A percentile compares a stretch with the other conserved stretches of the same genome.
Conservation (phyloP, 2,113 vertebrate genomes). For the Stegastes partitus region DNA sequence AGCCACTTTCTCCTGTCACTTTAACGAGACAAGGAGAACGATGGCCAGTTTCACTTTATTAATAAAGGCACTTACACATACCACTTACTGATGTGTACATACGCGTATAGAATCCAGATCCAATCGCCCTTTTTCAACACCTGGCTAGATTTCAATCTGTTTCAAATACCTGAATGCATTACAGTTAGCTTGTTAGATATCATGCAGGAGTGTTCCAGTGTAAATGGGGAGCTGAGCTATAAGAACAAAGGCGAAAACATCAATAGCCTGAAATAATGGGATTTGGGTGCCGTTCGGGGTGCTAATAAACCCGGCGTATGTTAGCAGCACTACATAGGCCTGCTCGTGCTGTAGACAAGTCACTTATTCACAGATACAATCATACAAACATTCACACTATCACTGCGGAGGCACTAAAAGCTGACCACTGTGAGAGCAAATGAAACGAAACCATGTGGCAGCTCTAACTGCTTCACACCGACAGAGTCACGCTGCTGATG, state of each 20-base stretch:
- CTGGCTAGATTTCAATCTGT: not conserved
- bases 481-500: slow-evolving; percentile 28
- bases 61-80: not conserved
- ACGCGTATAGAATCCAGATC: not conserved
- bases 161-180: not conserved
- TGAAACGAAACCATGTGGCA: slow-evolving; percentile 21
- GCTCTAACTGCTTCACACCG: slow-evolving; percentile 29
- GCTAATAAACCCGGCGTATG: not conserved
- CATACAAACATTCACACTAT: not conserved
- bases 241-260: not conserved
- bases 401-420: slow-evolving; percentile 8
- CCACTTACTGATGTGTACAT: not conserved
- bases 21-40: not conserved
- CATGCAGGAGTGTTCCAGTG: too few species aligned
- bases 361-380: slow-evolving; percentile 18
- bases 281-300: not conserved
- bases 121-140: not conserved
- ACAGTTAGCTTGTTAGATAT: not conserved
- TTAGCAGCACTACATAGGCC: not conserved
- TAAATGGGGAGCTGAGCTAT: too few species aligned
- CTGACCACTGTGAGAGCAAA: slow-evolving; percentile 17
- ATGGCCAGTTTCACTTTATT: not conserved
- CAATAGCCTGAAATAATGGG: not conserved
- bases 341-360: slow-evolving; percentile 1
- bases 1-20: not conserved